These are phyloP conservation scores for Agrochola litura DNA, from an alignment of 2,888 invertebrate genomes.

Conservation along the genomic window DNA sequence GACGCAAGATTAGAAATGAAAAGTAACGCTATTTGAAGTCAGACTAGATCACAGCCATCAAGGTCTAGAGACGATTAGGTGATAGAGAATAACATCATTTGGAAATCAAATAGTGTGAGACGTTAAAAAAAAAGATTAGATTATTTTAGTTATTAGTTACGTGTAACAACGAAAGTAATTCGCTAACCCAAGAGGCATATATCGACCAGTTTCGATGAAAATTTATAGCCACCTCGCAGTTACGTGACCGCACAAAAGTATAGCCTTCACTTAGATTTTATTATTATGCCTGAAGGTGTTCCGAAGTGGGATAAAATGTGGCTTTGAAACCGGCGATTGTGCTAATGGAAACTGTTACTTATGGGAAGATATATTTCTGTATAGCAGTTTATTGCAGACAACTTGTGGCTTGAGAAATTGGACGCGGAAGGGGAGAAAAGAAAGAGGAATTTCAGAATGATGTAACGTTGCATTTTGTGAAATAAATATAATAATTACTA, in stretches of 20 bases:
- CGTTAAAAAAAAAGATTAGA: not conserved
- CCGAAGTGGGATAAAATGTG: constrained; percentile 37
- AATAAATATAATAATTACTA: too few relatives aligned
- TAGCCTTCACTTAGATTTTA: constrained; percentile 54
- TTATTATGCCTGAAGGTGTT: constrained; percentile 50
- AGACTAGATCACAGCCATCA: too few relatives aligned
- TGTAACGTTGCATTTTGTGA: too few relatives aligned
- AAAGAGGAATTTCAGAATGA: not conserved
- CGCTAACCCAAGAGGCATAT: constrained; percentile 29
- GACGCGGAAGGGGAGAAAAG: not conserved
- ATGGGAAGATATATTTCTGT: constrained; percentile 22
- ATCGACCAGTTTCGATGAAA: constrained; percentile 48
- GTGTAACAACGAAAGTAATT: constrained; percentile 27
- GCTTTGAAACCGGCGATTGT: constrained; percentile 42
- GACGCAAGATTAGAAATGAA: not conserved
- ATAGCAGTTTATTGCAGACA: constrained; percentile 32
- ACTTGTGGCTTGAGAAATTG: constrained; percentile 32
- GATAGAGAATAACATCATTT: too few relatives aligned
- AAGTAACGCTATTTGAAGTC: too few relatives aligned
- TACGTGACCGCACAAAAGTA: constrained; percentile 59
- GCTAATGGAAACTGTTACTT: constrained; percentile 41
- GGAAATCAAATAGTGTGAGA: not conserved
- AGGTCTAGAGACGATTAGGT: too few relatives aligned
- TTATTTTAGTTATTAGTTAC: too few relatives aligned
- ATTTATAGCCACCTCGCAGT: constrained; percentile 44